phyloP scores from a whole-genome alignment of 2,113 vertebrate genomes.

The Epinephelus fuscoguttatus region DNA sequence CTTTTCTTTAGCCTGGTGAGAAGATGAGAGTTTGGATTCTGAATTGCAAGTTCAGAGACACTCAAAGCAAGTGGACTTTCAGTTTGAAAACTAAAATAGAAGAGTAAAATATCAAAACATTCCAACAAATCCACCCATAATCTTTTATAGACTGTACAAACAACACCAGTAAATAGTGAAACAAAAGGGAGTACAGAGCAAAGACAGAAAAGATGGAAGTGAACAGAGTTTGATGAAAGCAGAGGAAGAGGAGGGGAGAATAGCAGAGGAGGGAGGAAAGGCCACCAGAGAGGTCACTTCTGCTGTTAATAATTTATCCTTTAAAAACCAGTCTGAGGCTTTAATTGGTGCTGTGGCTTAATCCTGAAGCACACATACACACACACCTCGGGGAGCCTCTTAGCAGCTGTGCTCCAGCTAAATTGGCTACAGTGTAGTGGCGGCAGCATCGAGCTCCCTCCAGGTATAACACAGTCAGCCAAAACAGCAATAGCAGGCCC shows the following conservation, averaged over 20 bases:
- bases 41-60: slow-evolving; percentile 2
- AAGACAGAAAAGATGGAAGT: slow-evolving; percentile 6
- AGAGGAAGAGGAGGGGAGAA: slow-evolving; percentile 20
- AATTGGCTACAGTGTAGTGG: slow-evolving; percentile 73
- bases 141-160: slow-evolving; percentile 28
- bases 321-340: slow-evolving; percentile 77
- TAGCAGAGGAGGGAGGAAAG: slow-evolving; percentile 55
- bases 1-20: background rate
- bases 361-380: slow-evolving; percentile 71
- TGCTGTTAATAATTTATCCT: slow-evolving; percentile 85
- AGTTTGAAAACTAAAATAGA: background rate
- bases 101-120: background rate
- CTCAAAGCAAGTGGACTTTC: background rate
- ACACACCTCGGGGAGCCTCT: slow-evolving; percentile 77
- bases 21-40: background rate
- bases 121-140: background rate
- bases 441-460: slow-evolving; percentile 64
- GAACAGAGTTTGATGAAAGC: slow-evolving; percentile 1
- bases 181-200: background rate
- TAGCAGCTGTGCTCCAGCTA: slow-evolving; percentile 82
- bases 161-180: slow-evolving; percentile 6
- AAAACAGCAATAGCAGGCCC: slow-evolving; percentile 67
- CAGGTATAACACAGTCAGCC: slow-evolving; percentile 73
- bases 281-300: slow-evolving; percentile 81
- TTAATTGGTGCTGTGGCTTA: slow-evolving; percentile 84